phyloP scores from a whole-genome alignment of 30 jellyfish, hydroid and myxozoan species.

The Cassiopea andromeda region DNA sequence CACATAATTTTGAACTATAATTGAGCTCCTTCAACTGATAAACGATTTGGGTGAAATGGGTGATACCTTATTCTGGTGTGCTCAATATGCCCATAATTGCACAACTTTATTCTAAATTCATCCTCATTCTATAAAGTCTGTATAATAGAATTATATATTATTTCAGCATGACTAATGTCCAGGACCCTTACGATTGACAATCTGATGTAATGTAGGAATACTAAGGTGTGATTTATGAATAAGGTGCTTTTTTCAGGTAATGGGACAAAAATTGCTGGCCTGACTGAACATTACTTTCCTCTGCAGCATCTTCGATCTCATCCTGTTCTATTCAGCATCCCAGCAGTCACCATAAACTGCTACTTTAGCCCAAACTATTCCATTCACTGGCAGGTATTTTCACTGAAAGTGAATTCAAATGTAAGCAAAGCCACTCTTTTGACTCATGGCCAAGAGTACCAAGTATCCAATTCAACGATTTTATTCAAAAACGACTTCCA shows the following conservation, averaged over 20 bases:
- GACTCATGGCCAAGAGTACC: constrained; percentile 22
- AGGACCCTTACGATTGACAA: too few species aligned
- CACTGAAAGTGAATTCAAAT: constrained; percentile 14
- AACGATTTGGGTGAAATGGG: too few species aligned
- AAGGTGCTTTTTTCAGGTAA: constrained; percentile 13
- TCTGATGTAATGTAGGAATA: too few species aligned
- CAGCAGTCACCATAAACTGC: constrained; percentile 16
- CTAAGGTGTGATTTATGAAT: too few species aligned
- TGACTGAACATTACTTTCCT: neutral
- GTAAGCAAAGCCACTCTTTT: constrained; percentile 7
- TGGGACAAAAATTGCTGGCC: constrained; percentile 22
- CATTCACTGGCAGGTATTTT: constrained; percentile 23
- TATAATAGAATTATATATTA: too few species aligned
- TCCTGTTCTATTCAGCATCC: neutral
- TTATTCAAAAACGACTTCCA: neutral
- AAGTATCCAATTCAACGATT: constrained; percentile 17
- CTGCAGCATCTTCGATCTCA: constrained; percentile 11
- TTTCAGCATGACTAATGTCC: too few species aligned
- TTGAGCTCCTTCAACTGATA: too few species aligned
- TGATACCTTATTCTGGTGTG: too few species aligned
- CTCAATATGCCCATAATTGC: neutral
- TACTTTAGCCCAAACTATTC: constrained; percentile 22
- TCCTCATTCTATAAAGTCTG: neutral
- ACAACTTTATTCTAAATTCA: neutral
- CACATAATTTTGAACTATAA: too few species aligned